Evolutionary conservation across 2,113 vertebrate genomes (phyloP).

Genomic region (Gavialis gangeticus): DNA sequence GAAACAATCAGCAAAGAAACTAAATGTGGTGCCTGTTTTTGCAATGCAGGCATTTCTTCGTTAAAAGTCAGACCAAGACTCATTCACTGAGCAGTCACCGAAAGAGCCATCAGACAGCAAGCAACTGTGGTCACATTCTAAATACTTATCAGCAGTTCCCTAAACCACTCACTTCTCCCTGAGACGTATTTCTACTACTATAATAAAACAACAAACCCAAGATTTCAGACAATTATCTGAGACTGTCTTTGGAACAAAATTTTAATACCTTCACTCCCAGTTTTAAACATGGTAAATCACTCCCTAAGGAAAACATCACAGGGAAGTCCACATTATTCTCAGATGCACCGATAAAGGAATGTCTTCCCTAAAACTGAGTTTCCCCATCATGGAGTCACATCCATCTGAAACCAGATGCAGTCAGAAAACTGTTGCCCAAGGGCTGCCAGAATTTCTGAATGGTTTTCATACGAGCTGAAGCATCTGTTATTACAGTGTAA

Average conservation of each 20-base stretch:
- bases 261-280: neutral
- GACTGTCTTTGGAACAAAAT: neutral
- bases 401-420: neutral
- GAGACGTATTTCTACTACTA: neutral
- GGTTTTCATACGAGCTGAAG: neutral
- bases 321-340: neutral
- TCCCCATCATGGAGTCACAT: neutral
- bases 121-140: neutral
- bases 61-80: neutral
- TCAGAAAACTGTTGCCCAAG: neutral
- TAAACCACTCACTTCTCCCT: neutral
- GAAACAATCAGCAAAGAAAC: neutral
- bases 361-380: neutral
- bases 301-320: neutral
- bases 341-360: neutral
- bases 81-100: accelerated
- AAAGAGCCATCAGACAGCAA: neutral
- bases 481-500: neutral
- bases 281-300: neutral
- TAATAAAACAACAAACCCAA: neutral
- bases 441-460: neutral
- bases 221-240: neutral
- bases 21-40: neutral
- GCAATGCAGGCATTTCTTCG: neutral
- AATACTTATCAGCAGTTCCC: neutral